A percentile compares a stretch with the other conserved stretches of the same genome.
Conservation (phyloP, 2,888 invertebrate genomes). For the Beris morrisii region DNA sequence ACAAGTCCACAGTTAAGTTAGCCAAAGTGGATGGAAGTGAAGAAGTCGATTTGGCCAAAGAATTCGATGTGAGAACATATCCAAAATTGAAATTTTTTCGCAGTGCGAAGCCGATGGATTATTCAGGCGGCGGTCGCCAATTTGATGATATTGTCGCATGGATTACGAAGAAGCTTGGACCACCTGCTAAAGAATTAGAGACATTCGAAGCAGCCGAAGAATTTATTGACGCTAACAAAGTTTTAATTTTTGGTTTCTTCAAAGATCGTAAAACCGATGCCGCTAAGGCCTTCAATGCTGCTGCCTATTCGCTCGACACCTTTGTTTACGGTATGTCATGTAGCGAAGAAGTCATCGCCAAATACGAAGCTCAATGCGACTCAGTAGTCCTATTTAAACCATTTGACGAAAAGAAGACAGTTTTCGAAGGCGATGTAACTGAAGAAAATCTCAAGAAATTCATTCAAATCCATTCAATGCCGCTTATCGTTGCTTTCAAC, state of each 20-base stretch:
- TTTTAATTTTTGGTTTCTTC: constrained; percentile 90
- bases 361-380: constrained; percentile 78
- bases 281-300: constrained; percentile 81
- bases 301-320: constrained; percentile 82
- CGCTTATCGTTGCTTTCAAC: constrained; percentile 92
- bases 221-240: constrained; percentile 70
- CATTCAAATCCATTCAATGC: constrained; percentile 81
- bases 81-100: constrained; percentile 98
- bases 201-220: constrained; percentile 81
- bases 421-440: constrained; percentile 69
- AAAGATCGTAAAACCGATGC: constrained; percentile 74
- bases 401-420: constrained; percentile 83
- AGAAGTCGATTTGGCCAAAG: constrained; percentile 85
- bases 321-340: constrained; percentile 85
- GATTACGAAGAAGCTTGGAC: constrained; percentile 96
- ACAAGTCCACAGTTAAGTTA: constrained; percentile 81
- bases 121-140: constrained; percentile 90
- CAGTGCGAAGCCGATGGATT: constrained; percentile 81
- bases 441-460: constrained; percentile 78
- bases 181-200: constrained; percentile 80
- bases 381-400: constrained; percentile 89
- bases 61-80: constrained; percentile 87
- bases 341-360: constrained; percentile 74
- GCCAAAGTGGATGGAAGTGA: constrained; percentile 97
- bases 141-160: constrained; percentile 91